phyloP scores from a whole-genome alignment of 2,888 invertebrate species.

The Tipula vernalis region DNA sequence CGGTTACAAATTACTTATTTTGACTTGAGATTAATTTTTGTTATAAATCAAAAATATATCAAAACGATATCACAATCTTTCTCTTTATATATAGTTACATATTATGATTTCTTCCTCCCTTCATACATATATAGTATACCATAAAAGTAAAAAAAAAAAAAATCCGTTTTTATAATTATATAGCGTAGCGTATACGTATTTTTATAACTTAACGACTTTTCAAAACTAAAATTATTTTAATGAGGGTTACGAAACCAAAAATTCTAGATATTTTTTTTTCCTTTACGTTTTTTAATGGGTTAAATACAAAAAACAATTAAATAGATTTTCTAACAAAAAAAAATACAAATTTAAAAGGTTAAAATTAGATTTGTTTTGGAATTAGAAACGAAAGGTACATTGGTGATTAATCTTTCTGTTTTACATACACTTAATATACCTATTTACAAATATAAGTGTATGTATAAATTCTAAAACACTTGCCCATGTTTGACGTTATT shows the following conservation, averaged over 20 bases:
- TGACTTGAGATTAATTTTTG: not conserved
- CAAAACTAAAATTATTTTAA: not conserved
- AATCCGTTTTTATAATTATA: not conserved
- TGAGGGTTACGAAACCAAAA: constrained; percentile 4
- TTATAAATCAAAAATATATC: constrained; percentile 4
- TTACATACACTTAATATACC: not conserved
- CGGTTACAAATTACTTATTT: constrained; percentile 4
- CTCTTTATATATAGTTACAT: not conserved
- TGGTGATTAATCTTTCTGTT: not conserved
- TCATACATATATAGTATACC: not conserved
- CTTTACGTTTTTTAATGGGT: not conserved
- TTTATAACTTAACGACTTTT: not conserved
- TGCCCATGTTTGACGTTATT: not conserved
- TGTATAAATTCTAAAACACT: not conserved
- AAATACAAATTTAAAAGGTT: not conserved
- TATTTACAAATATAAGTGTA: not conserved
- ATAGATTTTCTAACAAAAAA: not conserved
- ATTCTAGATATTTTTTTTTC: not conserved
- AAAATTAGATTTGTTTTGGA: constrained; percentile 4
- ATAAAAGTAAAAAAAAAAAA: not conserved
- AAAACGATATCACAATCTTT: not conserved
- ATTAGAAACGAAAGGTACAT: not conserved
- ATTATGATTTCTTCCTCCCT: not conserved
- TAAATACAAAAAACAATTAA: constrained; percentile 4
- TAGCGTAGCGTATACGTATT: not conserved